These are phyloP conservation scores for Plestiodon gilberti DNA, from an alignment of 2,113 vertebrate species.

Conservation along the genomic window DNA sequence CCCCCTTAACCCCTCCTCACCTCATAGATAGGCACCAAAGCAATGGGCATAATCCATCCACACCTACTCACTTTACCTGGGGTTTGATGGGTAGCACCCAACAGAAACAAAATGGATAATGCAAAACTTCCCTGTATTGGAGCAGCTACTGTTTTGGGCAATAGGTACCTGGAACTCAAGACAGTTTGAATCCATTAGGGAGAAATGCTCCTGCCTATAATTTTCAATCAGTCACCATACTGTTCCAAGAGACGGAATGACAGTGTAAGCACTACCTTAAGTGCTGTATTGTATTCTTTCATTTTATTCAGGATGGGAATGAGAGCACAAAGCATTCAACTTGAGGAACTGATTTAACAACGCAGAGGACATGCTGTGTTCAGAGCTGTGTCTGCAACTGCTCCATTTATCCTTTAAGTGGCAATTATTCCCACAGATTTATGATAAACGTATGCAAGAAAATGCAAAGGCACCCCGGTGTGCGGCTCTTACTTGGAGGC, in stretches of 20 bases:
- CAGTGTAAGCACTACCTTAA: slow-evolving; percentile 61
- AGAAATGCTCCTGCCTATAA: slow-evolving; percentile 67
- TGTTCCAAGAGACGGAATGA: slow-evolving; percentile 73
- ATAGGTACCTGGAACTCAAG: slow-evolving; percentile 16
- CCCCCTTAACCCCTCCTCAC: not conserved
- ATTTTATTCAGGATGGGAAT: slow-evolving; percentile 47
- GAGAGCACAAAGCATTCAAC: slow-evolving; percentile 53
- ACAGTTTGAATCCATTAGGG: slow-evolving; percentile 43
- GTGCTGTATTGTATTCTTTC: slow-evolving; percentile 38
- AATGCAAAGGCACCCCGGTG: not conserved
- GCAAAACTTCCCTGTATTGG: slow-evolving; percentile 40
- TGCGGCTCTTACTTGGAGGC: slow-evolving; percentile 83
- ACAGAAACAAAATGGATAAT: slow-evolving; percentile 49
- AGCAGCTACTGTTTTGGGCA: slow-evolving; percentile 50
- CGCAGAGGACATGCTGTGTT: slow-evolving; percentile 53
- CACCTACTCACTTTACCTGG: not conserved
- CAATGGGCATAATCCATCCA: not conserved
- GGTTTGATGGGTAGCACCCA: not conserved
- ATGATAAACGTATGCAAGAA: slow-evolving; percentile 45
- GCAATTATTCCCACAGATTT: slow-evolving; percentile 55
- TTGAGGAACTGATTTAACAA: slow-evolving; percentile 68
- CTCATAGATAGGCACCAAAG: slow-evolving; percentile 56
- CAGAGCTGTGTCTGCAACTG: slow-evolving; percentile 46
- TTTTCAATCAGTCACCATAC: slow-evolving; percentile 74
- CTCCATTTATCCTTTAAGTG: slow-evolving; percentile 56